Evolutionary conservation across 2,888 invertebrate genomes (phyloP), one percentile per base, ranked within the genome.

Genomic region (Stramonita haemastoma): DNA sequence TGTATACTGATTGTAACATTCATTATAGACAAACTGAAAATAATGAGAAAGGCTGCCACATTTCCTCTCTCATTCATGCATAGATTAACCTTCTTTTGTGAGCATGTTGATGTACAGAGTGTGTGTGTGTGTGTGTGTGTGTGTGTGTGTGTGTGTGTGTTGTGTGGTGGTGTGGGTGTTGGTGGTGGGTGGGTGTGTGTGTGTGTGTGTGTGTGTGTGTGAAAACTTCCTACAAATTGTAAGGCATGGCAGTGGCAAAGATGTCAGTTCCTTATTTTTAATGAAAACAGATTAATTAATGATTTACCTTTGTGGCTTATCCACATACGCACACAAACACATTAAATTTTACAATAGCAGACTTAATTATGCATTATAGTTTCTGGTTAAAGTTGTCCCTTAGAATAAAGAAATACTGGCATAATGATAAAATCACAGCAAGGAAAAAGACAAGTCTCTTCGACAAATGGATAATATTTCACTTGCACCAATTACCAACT

Each of bases 221-320:
- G 13, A 32, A 79, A 34, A 73, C n/a, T 73, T 73, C 17, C 22
- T 22, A n/a, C 17, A 79, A 8, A 46, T 83, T 83, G 2, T 83
- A 4, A 26, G 36, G 26, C 79, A 83, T 46, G 81, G 81, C 81
- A 83, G 81, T 83, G 81, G 36, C 81, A 83, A 46, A 22, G 22
- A 83, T 83, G 5, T 0, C 22, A 26, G 13, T 32, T 4, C 32
- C 36, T 22, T 26, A 46, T 22, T 46, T 83, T 32, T 32, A 32
- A 79, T 79, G 32, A 17, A 32, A 34, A 46, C 81, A 83, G 36
- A 83, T 36, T 83, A 46, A 15, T 79, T 13, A 32, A 79, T 4
- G 15, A 79, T 79, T 79, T 32, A 79, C 46, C 8, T 46, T 46
- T 46, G 46, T 46, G 46, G 19, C n/a, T 73, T n/a, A 60, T 22